Percentiles rank a stretch among this genome's conserved stretches.
phyloP scores from a whole-genome alignment of 2,888 invertebrate species.

The Nemotelus pantherinus region DNA sequence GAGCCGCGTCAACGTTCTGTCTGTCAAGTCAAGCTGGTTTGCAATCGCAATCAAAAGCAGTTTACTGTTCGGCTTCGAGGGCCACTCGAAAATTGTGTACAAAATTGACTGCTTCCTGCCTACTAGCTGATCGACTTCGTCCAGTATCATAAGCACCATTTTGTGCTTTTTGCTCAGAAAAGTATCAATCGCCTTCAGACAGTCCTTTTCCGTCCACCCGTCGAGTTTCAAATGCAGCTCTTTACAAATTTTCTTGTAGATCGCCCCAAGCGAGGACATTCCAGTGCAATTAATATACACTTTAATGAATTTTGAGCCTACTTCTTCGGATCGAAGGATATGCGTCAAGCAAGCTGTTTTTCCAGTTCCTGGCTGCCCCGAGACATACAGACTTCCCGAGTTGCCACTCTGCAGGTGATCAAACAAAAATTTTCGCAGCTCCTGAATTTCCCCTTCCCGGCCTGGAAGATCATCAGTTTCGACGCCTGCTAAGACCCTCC shows the following conservation, averaged over 20 bases:
- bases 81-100: conserved; percentile 95
- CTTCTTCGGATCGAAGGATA: conserved; percentile 73
- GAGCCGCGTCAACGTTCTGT: conserved; percentile 86
- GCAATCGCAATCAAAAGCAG: conserved; percentile 91
- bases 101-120: conserved; percentile 83
- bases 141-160: conserved; percentile 85
- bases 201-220: conserved; percentile 74
- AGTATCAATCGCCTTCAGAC: conserved; percentile 74
- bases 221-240: conserved; percentile 72
- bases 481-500: conserved; percentile 61
- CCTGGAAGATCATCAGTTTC: conserved; percentile 72
- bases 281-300: conserved; percentile 87
- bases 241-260: conserved; percentile 80
- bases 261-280: conserved; percentile 82
- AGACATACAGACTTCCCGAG: conserved; percentile 90
- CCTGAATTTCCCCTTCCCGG: conserved; percentile 80
- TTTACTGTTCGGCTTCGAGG: conserved; percentile 73
- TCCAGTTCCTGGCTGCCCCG: conserved; percentile 97
- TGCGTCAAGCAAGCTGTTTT: conserved; percentile 90
- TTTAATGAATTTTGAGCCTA: conserved; percentile 65
- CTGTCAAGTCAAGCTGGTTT: conserved; percentile 94
- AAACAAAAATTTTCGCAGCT: conserved; percentile 75
- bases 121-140: conserved; percentile 95
- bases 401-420: conserved; percentile 71
- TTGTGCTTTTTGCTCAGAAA: conserved; percentile 74